Base-by-base conservation (phyloP, 2,797 vertebrate genomes). In the Otolemur crassicaudatus region DNA sequence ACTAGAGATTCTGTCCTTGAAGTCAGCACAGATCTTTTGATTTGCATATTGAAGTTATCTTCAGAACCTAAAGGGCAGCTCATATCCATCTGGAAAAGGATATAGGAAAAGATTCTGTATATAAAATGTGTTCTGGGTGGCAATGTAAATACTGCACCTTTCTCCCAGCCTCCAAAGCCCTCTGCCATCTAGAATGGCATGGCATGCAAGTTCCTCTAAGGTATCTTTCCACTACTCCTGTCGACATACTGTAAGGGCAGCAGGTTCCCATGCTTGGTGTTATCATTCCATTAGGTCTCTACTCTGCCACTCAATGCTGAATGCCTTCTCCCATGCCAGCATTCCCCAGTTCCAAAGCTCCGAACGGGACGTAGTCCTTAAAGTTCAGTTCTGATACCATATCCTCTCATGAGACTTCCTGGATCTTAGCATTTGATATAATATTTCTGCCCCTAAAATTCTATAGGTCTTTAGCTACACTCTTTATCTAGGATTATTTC, bases 81-180 rank as follows among this genome's bases (percentile, higher is more conserved):
- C 79, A 25, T 14, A n/a, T 53, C 16, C 53, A 75, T 91, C 87
- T 95, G 72, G 11, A 91, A 87, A 46, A 94, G 27, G 56, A 46
- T 80, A 31, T 1, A 80, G 34, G 17, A 87, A 83, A 65, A 61
- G n/a, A 56, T 85, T 25, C 83, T 2, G 0, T 2, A 53, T 11
- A 91, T 65, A 88, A 94, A 88, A 72, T 5, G 16, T 94, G 37
- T 60, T 91, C 49, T 53, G 46, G 63, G 69, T 88, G 91, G 60
- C 81, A 69, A 19, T n/a, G 69, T 31, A 63, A 81, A 70, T 3
- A 31, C 20, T 63, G 16, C 19, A 87, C 46, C 49, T 81, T 89
- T 34, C 79, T 86, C 63, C 58, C 37, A 53, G 77, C 16, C 60
- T 88, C 60, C 12, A 76, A 89, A 88, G 22, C 29, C n/a, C 25